Conservation (phyloP, 2,888 invertebrate genomes). For the Eupithecia insigniata region DNA sequence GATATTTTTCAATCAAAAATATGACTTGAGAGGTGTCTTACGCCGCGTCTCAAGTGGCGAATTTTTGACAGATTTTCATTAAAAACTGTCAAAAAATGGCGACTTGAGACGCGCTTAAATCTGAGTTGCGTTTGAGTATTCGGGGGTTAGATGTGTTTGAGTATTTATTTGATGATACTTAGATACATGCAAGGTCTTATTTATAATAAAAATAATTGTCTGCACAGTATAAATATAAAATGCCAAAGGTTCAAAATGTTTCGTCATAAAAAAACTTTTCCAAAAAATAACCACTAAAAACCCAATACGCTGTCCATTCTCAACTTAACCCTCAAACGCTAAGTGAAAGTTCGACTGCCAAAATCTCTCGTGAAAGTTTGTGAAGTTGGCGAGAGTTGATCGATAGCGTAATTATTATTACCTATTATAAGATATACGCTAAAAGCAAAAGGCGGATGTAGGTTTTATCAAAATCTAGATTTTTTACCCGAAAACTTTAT, state of each 20-base stretch:
- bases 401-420: slow-evolving; percentile 83
- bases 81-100: no score
- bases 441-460: slow-evolving; percentile 79
- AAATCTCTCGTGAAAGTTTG: slow-evolving; percentile 80
- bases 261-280: background rate
- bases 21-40: background rate
- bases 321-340: slow-evolving; percentile 45
- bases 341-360: slow-evolving; percentile 81
- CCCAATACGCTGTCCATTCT: slow-evolving; percentile 21
- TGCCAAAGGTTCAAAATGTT: background rate
- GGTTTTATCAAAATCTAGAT: slow-evolving; percentile 46
- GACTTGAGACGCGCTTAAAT: background rate
- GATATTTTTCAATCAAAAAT: background rate
- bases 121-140: background rate
- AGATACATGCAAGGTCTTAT: no score
- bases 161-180: no score
- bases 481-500: background rate
- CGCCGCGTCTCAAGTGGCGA: no score
- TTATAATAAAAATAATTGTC: no score
- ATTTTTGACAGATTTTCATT: no score
- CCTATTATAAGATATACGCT: slow-evolving; percentile 81
- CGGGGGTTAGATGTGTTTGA: no score
- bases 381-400: slow-evolving; percentile 79
- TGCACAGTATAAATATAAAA: background rate
- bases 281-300: background rate